Evolutionary conservation across 2,113 vertebrate species (phyloP).

Genomic region (Prietella phreatophila): DNA sequence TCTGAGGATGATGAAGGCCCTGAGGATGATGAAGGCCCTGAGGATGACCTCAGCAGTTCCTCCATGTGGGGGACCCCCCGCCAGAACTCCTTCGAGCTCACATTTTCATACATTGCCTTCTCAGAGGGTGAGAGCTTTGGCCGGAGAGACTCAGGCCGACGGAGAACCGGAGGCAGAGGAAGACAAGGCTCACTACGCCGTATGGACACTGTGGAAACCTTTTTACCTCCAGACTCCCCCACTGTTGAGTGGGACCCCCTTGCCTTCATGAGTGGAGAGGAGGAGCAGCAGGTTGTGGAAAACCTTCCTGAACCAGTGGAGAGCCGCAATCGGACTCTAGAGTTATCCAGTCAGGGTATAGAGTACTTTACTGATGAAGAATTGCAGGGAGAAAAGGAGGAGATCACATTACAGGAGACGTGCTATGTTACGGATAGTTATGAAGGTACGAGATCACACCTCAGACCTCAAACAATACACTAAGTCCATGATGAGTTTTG

Average conservation of each 20-base stretch:
- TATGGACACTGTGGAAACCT: conserved; percentile 70
- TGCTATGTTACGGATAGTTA: conserved; percentile 19
- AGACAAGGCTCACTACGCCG: conserved; percentile 60
- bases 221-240: conserved; percentile 66
- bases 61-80: conserved; percentile 82
- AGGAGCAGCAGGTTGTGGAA: conserved; percentile 54
- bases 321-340: conserved; percentile 4
- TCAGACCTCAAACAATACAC: not conserved
- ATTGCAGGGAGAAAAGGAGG: conserved; percentile 10
- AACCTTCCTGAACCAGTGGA: conserved; percentile 23
- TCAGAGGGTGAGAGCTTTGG: conserved; percentile 66
- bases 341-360: conserved; percentile 2
- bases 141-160: conserved; percentile 63
- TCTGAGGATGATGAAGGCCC: conserved; percentile 78
- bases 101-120: conserved; percentile 86
- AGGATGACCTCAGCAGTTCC: conserved; percentile 72
- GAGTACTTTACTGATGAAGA: conserved; percentile 39
- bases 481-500: not conserved
- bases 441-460: conserved; percentile 38
- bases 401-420: conserved; percentile 41
- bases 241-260: conserved; percentile 70
- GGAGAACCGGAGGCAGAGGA: conserved; percentile 61
- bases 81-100: conserved; percentile 78
- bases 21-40: conserved; percentile 72
- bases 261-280: conserved; percentile 55